These are phyloP conservation scores for Geococcyx californianus DNA, from an alignment of 2,113 vertebrate species.

Conservation along the genomic window DNA sequence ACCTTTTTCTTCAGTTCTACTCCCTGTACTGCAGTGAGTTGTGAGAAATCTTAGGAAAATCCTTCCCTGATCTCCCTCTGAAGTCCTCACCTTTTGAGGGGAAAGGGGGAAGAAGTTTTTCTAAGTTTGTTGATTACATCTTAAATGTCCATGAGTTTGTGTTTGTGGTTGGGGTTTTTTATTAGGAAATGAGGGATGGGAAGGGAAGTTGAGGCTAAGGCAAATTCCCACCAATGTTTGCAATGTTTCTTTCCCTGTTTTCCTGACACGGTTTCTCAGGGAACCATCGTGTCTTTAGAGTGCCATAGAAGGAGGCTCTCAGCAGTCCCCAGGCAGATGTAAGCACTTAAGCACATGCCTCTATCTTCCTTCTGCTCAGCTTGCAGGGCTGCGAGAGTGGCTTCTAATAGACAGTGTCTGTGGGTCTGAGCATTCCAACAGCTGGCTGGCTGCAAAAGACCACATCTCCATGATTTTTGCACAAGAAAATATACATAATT, in stretches of 20 bases:
- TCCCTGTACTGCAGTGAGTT: not conserved
- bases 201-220: not conserved
- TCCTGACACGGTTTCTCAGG: not conserved
- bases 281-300: not conserved
- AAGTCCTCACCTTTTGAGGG: not conserved
- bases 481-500: not conserved
- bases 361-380: not conserved
- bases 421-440: no score
- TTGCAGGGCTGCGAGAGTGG: fast-evolving
- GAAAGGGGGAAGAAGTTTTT: not conserved
- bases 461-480: not conserved
- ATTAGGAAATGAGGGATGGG: not conserved
- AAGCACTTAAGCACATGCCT: not conserved
- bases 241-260: not conserved
- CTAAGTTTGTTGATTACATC: not conserved
- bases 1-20: not conserved
- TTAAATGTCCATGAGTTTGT: not conserved
- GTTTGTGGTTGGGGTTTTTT: not conserved
- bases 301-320: fast-evolving
- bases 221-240: not conserved
- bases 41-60: not conserved
- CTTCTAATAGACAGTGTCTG: fast-evolving
- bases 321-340: not conserved
- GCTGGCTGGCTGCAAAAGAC: not conserved
- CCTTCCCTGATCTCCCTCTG: not conserved